Evolutionary conservation across 2,888 invertebrate genomes (phyloP).

Genomic region (Rambutsinella grinnellia): DNA sequence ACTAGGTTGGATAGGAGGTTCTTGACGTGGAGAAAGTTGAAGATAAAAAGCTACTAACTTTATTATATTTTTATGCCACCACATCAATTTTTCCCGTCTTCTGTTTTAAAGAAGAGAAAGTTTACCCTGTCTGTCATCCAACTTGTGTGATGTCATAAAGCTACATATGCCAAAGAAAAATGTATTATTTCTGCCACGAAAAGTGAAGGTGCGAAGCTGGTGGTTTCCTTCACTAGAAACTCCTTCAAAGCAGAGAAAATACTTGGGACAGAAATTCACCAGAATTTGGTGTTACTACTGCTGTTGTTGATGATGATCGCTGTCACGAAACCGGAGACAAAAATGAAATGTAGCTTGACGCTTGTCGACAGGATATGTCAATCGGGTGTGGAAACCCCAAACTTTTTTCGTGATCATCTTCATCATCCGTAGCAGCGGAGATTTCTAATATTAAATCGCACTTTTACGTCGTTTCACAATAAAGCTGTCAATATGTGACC

Average conservation of each 20-base stretch:
- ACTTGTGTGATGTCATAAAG: constrained; percentile 9
- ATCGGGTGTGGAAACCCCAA: constrained; percentile 43
- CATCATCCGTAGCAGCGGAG: constrained; percentile 17
- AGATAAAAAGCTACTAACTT: constrained; percentile 24
- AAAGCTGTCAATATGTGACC: too few relatives aligned
- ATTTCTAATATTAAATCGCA: constrained; percentile 33
- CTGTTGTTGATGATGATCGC: constrained; percentile 24
- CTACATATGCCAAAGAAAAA: neutral
- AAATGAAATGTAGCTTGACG: constrained; percentile 49
- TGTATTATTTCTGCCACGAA: neutral
- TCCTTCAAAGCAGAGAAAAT: too few relatives aligned
- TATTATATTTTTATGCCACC: constrained; percentile 30
- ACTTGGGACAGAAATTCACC: neutral
- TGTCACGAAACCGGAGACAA: constrained; percentile 49
- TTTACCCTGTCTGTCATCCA: constrained; percentile 46
- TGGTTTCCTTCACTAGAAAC: too few relatives aligned
- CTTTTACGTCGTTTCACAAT: too few relatives aligned
- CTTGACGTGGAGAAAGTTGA: neutral
- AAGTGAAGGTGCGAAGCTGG: too few relatives aligned
- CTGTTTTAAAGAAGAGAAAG: constrained; percentile 12
- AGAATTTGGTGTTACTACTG: neutral
- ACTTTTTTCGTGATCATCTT: constrained; percentile 16
- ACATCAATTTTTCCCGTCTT: constrained; percentile 12
- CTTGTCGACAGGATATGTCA: constrained; percentile 51
- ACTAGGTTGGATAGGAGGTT: neutral